These are phyloP conservation scores for Sinocyclocheilus rhinocerous DNA, from an alignment of 2,113 vertebrate genomes.

Conservation along the genomic window DNA sequence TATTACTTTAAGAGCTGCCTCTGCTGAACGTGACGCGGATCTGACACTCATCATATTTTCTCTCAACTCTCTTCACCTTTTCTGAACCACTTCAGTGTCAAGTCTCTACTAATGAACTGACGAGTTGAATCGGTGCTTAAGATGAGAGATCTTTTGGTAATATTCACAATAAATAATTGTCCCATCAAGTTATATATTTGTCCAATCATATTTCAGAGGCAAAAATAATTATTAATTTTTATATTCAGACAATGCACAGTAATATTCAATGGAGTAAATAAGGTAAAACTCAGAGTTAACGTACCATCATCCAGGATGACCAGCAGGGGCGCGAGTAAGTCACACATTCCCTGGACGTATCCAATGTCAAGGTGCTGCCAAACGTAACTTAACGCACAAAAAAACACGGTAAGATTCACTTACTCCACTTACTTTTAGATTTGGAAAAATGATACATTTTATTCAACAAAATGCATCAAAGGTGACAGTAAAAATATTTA, in stretches of 20 bases:
- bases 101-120: too few relatives aligned
- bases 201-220: not conserved
- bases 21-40: too few relatives aligned
- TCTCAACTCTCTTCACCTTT: too few relatives aligned
- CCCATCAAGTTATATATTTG: not conserved
- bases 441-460: not conserved
- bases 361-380: conserved; percentile 96
- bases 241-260: not conserved
- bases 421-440: not conserved
- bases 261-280: not conserved
- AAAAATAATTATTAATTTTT: not conserved
- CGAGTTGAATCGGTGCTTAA: too few relatives aligned
- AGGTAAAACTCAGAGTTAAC: conserved; percentile 55
- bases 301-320: conserved; percentile 96
- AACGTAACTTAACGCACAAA: conserved; percentile 82
- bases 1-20: too few relatives aligned
- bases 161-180: not conserved
- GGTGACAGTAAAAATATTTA: not conserved
- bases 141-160: not conserved
- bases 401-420: not conserved
- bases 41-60: too few relatives aligned
- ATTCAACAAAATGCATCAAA: not conserved
- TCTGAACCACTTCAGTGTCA: too few relatives aligned
- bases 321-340: conserved; percentile 92
- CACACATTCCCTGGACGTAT: conserved; percentile 98